Evolutionary conservation across 2,113 vertebrate genomes (phyloP).

Genomic region (Furnarius figulus): DNA sequence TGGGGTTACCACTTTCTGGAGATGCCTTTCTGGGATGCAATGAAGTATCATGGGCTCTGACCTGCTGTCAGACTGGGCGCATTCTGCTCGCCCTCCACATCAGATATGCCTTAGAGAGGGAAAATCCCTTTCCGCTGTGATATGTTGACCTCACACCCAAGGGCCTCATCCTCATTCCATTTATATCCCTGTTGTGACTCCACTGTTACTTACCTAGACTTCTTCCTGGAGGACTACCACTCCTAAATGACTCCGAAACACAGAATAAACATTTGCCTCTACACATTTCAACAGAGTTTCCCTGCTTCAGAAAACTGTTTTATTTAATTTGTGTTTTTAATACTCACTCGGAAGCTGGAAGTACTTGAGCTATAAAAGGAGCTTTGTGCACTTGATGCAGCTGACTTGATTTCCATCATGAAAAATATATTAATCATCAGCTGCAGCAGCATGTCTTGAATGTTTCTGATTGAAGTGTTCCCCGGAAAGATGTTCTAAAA

Average conservation of each 20-base stretch:
- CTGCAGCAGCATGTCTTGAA: neutral
- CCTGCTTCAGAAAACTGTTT: neutral
- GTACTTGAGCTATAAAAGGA: neutral
- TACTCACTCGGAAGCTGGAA: neutral
- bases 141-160: neutral
- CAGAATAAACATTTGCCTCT: neutral
- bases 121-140: neutral
- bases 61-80: neutral
- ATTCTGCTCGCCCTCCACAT: rapidly evolving
- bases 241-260: neutral
- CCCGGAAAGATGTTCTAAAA: neutral
- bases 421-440: neutral
- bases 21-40: neutral
- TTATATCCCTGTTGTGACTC: neutral
- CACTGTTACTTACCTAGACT: neutral
- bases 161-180: neutral
- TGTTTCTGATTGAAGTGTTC: neutral
- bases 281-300: neutral
- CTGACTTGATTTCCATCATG: neutral
- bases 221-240: neutral
- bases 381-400: neutral
- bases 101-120: neutral
- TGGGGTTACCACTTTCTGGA: neutral
- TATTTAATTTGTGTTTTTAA: conserved; percentile 9
- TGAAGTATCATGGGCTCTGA: neutral